A percentile compares a stretch with the other conserved stretches of the same genome.
Conservation (phyloP, 2,888 invertebrate genomes). For the Noctua comes region DNA sequence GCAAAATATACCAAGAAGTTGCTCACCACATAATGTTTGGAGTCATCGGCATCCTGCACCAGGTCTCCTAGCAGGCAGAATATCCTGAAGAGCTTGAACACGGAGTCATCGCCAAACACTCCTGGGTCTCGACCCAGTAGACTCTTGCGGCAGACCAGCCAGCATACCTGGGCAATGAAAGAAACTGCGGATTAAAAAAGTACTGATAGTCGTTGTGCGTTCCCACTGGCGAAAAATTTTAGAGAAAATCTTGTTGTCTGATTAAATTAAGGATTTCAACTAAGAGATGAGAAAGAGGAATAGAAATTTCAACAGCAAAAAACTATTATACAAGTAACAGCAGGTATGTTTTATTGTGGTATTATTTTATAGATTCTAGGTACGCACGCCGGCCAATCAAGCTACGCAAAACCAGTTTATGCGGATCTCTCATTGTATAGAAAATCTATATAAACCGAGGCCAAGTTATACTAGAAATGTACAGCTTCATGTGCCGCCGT, state of each 20-base stretch:
- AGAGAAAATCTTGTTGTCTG: background rate
- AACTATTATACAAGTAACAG: too few relatives aligned
- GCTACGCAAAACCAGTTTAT: too few relatives aligned
- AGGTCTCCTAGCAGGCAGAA: conserved; percentile 95
- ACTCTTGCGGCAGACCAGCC: conserved; percentile 94
- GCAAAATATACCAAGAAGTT: background rate
- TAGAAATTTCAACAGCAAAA: too few relatives aligned
- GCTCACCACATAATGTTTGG: conserved; percentile 88
- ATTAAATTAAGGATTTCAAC: background rate
- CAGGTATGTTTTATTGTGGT: too few relatives aligned
- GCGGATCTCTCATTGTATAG: too few relatives aligned
- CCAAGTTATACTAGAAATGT: too few relatives aligned
- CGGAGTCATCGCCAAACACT: conserved; percentile 91
- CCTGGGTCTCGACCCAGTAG: conserved; percentile 91
- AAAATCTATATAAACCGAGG: too few relatives aligned
- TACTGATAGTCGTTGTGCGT: background rate
- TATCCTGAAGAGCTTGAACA: conserved; percentile 94
- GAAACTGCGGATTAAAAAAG: background rate
- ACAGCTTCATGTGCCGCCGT: too few relatives aligned
- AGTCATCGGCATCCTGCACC: conserved; percentile 90
- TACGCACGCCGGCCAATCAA: too few relatives aligned
- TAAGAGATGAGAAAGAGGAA: too few relatives aligned
- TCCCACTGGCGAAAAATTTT: background rate
- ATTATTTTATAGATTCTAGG: background rate
- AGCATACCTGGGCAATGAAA: conserved; percentile 90